phyloP scores from a whole-genome alignment of 64 coral and sea anemone genomes.

The Stylophora pistillata region DNA sequence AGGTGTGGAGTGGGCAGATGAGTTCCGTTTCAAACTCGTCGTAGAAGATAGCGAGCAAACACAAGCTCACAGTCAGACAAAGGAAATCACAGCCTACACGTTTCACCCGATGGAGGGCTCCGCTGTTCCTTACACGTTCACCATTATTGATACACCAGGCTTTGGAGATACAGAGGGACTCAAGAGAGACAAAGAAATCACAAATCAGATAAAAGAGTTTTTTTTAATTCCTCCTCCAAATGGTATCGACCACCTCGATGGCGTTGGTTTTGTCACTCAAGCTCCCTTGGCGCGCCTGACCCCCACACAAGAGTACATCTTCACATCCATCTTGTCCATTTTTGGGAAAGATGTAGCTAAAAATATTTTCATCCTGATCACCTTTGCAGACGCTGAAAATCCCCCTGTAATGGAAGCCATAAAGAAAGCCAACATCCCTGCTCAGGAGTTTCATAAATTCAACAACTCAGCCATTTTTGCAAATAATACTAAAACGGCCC shows the following conservation, averaged over 20 bases:
- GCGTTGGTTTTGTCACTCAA: constrained; percentile 42
- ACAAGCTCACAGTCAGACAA: constrained; percentile 47
- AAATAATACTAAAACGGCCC: no score
- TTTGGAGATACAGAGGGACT: constrained; percentile 39
- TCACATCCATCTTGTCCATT: constrained; percentile 44
- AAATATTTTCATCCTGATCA: constrained; percentile 59
- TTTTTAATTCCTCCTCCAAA: constrained; percentile 21
- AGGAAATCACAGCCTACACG: constrained; percentile 44
- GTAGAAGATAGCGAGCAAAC: constrained; percentile 3
- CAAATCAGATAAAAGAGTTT: constrained; percentile 45
- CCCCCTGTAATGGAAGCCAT: constrained; percentile 40
- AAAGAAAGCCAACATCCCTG: neutral
- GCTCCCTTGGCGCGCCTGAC: constrained; percentile 22
- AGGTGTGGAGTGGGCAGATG: constrained; percentile 27
- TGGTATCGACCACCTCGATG: constrained; percentile 42
- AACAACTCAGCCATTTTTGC: constrained; percentile 46
- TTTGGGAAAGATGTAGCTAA: constrained; percentile 49
- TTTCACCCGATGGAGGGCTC: constrained; percentile 9
- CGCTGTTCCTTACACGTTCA: neutral
- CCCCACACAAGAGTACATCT: constrained; percentile 43
- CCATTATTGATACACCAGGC: constrained; percentile 42
- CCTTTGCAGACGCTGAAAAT: constrained; percentile 45
- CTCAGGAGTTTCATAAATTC: constrained; percentile 18
- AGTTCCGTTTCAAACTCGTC: constrained; percentile 27
- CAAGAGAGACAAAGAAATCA: constrained; percentile 36